Base-by-base conservation (phyloP, 2,888 invertebrate species). In the Callyntrura sp. region DNA sequence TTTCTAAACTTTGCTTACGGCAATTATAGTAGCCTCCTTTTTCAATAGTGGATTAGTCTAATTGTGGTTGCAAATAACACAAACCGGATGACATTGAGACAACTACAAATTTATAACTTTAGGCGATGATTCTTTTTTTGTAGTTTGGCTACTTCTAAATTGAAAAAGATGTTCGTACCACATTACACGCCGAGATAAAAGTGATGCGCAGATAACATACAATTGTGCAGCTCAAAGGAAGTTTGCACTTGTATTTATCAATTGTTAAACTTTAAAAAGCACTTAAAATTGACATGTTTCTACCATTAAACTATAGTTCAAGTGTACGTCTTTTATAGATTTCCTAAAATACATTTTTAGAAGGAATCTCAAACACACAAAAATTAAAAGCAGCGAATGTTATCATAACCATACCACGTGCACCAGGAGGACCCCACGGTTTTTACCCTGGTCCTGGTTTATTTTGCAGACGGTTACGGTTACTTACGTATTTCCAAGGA, bases 271-370 rank as follows among this genome's bases (percentile, higher is more conserved):
- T n/a, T n/a, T n/a, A 60, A 78, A 79, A 43, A 28, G 28, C 6
- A 57, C 2, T 57, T 57, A n/a, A 57, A n/a, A n/a, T n/a, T n/a
- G n/a, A 62, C 35, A 73, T 62, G 48, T 35, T 79, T 86, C 55
- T 43, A 43, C 14, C 60, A 48, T 9, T 5, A 28, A n/a, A n/a
- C n/a, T n/a, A n/a, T n/a, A n/a, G n/a, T 68, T 68, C 65, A 51
- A 82, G 51, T 23, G 20, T 45, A 20, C 48, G 11, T 25, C 6
- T 35, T 35, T 2, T 35, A 35, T 35, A 35, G 48, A 9, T 35
- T 62, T 78, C 11, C 57, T 14, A 51, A 78, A 28, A 14, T 65
- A 43, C 55, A 48, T 57, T 79, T n/a, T 81, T 81, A 70, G 73
- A 25, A 81, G 17, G 35, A 35, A 51, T 14, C 3, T n/a, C n/a